Evolutionary conservation across 2,113 vertebrate species (phyloP), one percentile per base, ranked within the genome.

Genomic region (Suncus etruscus): DNA sequence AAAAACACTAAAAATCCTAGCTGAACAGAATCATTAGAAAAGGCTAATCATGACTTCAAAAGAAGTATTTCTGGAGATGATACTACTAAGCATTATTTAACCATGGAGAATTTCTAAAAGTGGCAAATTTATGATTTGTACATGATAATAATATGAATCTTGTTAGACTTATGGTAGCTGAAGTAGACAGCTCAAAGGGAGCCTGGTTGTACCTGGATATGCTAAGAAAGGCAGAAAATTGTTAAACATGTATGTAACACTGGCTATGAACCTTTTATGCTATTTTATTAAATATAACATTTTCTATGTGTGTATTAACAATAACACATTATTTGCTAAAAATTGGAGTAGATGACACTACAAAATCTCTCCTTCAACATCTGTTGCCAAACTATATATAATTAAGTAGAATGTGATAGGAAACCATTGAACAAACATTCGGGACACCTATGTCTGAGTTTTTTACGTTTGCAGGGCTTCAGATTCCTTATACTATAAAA

Each of bases 1-100:
- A 96, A 96, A 94, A 96, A 91, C 94, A 95, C 92, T 96, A 95
- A 97, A 96, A 96, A 91, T 89, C 61, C 72, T 92, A 94, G 95
- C 92, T 92, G 92, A 95, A 92, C 10, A 45, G 78, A 96, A 93
- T 95, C 92, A 87, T 95, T 94, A 94, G 86, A 94, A 96, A 93
- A 87, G 68, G 91, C 93, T 94, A 95, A 94, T 94, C 84, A 51
- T 61, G 89, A 89, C 80, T 85, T 47, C 51, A 87, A 84, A 47
- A 93, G 73, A 75, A 87, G 48, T 79, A 51, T 32, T 80, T 89
- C 77, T 91, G 69, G 86, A 94, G 63, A 77, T 69, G 66, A 66
- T 87, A 58, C 65, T 92, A 51, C 70, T 91, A 76, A 93, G 81
- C 65, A 39, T 90, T 95, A 87, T 85, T 95, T 95, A 94, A 86